Evolutionary conservation across 1,140 invertebrate genomes (phyloP).

Genomic region (Pararge aegeria): DNA sequence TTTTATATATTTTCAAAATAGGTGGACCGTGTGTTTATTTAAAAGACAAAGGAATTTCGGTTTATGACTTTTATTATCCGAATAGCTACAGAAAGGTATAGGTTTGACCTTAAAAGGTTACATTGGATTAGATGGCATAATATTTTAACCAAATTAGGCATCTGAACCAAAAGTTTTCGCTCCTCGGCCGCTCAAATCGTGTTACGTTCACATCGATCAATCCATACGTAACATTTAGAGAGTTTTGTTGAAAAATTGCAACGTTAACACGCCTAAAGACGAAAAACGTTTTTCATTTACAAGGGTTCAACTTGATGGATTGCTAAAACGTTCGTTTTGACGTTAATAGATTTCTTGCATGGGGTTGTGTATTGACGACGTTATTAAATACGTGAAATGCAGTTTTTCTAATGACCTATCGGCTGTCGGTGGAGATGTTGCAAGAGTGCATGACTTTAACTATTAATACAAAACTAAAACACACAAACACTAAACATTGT

Average conservation of each 20-base stretch:
- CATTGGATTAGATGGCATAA: too few relatives aligned
- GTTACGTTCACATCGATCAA: slow-evolving; percentile 15
- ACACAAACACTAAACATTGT: too few relatives aligned
- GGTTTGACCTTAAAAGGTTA: too few relatives aligned
- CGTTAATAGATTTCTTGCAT: slow-evolving; percentile 70
- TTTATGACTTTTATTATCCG: too few relatives aligned
- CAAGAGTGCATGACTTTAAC: background rate
- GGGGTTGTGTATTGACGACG: slow-evolving; percentile 53
- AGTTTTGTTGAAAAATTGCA: slow-evolving; percentile 33
- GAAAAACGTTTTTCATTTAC: slow-evolving; percentile 47
- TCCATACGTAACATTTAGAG: slow-evolving; percentile 15
- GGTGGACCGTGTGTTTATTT: too few relatives aligned
- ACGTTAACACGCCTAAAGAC: slow-evolving; percentile 29
- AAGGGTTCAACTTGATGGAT: slow-evolving; percentile 64
- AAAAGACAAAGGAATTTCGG: too few relatives aligned
- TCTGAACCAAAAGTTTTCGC: slow-evolving; percentile 1
- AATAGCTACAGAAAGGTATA: too few relatives aligned
- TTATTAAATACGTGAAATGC: slow-evolving; percentile 75
- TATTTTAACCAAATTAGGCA: background rate
- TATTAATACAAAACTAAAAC: background rate
- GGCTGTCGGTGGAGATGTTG: slow-evolving; percentile 4
- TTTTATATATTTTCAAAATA: too few relatives aligned
- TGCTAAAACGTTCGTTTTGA: slow-evolving; percentile 60
- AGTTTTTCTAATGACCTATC: slow-evolving; percentile 55
- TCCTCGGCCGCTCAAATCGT: background rate